Conservation (phyloP, 2,113 vertebrate genomes). For the Meriones unguiculatus region DNA sequence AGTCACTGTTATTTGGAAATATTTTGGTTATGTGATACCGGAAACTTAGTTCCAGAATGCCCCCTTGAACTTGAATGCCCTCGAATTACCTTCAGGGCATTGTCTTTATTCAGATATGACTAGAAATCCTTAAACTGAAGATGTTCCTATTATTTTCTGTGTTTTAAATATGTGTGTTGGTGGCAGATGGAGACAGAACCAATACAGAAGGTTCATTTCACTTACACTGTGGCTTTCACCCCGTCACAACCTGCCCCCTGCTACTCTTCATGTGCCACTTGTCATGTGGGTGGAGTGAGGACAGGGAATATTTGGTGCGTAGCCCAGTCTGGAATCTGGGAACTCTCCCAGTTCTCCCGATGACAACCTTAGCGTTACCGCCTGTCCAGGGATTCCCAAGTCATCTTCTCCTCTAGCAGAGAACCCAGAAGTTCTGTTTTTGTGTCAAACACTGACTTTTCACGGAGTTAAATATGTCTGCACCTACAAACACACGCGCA, state of each 20-base stretch:
- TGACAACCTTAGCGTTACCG: not conserved
- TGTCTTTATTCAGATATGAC: constrained; percentile 71
- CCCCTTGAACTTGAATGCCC: not conserved
- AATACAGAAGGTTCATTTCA: not conserved
- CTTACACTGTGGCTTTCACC: not conserved
- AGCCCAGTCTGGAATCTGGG: constrained; percentile 24
- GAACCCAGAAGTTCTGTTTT: constrained; percentile 27
- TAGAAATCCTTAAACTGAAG: constrained; percentile 79
- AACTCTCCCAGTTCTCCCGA: constrained; percentile 28
- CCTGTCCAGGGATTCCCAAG: not conserved
- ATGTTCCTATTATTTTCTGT: constrained; percentile 77
- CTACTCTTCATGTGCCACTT: not conserved
- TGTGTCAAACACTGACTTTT: not conserved
- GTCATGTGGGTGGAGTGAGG: not conserved
- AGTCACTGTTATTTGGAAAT: constrained; percentile 40
- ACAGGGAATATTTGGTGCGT: constrained; percentile 43
- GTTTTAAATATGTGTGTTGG: not conserved
- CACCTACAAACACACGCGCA: no score
- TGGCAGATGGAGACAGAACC: not conserved
- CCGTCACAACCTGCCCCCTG: not conserved
- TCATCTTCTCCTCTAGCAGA: constrained; percentile 36
- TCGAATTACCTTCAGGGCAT: no score
- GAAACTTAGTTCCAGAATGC: constrained; percentile 74
- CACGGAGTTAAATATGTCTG: constrained; percentile 8
- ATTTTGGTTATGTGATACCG: constrained; percentile 60